phyloP scores from a whole-genome alignment of 2,113 vertebrate genomes.

The Haemorhous mexicanus region DNA sequence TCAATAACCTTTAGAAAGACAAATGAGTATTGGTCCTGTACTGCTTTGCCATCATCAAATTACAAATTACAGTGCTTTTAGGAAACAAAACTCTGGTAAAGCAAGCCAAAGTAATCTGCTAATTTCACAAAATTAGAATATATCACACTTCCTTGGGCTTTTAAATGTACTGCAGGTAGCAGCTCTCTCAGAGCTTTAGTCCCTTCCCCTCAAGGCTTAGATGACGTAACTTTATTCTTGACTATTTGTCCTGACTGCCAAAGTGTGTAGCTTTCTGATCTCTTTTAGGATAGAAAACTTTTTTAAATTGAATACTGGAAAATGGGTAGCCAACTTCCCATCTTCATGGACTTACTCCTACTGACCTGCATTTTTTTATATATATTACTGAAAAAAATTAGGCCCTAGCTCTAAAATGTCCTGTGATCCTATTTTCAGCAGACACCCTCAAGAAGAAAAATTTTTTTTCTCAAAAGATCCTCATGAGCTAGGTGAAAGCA shows the following conservation, averaged over 20 bases:
- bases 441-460: not conserved
- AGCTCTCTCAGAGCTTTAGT: not conserved
- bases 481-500: not conserved
- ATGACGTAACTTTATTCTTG: not conserved
- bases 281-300: not conserved
- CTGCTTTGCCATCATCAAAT: conserved; percentile 28
- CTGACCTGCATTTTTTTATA: not conserved
- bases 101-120: conserved; percentile 1
- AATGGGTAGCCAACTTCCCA: not conserved
- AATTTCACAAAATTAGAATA: not conserved
- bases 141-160: not conserved
- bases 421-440: not conserved
- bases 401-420: not conserved
- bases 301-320: not conserved
- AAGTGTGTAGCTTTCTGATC: not conserved
- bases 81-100: not conserved
- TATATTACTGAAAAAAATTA: not conserved
- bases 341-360: not conserved
- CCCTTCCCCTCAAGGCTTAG: not conserved
- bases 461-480: not conserved
- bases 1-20: conserved; percentile 23
- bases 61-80: conserved; percentile 40
- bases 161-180: not conserved
- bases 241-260: not conserved
- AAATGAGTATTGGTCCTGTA: not conserved